These are phyloP conservation scores for Clarias laeviceps DNA, from an alignment of 2,797 vertebrate species.

Conservation along the genomic window DNA sequence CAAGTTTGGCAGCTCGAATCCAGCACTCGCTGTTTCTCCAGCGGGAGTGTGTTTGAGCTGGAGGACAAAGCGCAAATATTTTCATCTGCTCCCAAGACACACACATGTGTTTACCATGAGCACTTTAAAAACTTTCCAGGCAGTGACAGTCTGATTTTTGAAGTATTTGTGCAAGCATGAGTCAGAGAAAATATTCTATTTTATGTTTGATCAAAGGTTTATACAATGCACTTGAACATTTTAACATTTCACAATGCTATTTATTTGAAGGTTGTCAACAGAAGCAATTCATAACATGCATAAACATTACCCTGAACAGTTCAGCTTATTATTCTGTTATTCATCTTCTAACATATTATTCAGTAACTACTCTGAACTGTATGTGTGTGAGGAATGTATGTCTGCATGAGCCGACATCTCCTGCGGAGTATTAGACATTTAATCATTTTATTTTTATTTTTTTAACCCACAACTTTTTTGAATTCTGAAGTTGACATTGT, in stretches of 20 bases:
- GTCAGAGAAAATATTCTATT: conserved; percentile 24
- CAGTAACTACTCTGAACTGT: background rate
- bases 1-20: conserved; percentile 26
- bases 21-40: conserved; percentile 17
- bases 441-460: background rate
- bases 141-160: background rate
- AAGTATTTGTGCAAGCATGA: conserved; percentile 25
- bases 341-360: background rate
- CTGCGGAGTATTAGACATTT: background rate
- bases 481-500: background rate
- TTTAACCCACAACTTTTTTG: background rate
- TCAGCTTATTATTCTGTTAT: background rate
- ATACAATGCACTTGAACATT: conserved; percentile 12
- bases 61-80: conserved; percentile 42
- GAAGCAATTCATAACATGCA: background rate
- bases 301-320: background rate
- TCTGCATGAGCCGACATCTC: background rate
- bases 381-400: background rate
- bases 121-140: conserved; percentile 28
- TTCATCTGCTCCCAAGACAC: conserved; percentile 37
- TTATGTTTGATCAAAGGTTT: conserved; percentile 33
- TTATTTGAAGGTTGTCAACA: conserved; percentile 15
- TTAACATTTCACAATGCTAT: conserved; percentile 2
- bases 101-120: conserved; percentile 27
- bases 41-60: conserved; percentile 26